Evolutionary conservation across 1,140 invertebrate genomes (phyloP), one percentile per base, ranked within the genome.

Genomic region (Heliothis subflexa): DNA sequence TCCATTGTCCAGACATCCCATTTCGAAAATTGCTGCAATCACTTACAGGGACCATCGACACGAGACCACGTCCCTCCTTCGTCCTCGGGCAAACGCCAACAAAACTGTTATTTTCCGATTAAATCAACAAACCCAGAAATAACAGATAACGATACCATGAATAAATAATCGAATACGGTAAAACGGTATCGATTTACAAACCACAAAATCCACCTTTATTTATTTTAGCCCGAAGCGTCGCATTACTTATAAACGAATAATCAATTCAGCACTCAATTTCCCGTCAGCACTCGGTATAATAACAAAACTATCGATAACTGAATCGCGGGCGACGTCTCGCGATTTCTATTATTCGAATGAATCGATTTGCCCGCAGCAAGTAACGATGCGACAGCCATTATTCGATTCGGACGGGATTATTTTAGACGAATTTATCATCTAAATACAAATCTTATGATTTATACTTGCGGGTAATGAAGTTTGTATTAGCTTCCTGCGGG

Each of bases 321-420:
- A 80, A 84, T 86, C 81, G 80, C 57, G 78, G 75, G 75, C 70
- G 80, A 80, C 74, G 70, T 52, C 61, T 55, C 71, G 78, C 81
- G 81, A 88, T 88, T 88, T 85, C 87, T 88, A 90, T 89, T 89
- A 90, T 89, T 88, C 86, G 83, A 84, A 85, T 85, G 84, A 84
- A 89, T 87, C 82, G 85, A 86, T 87, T 88, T 80, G 86, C 86
- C 86, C 79, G 77, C 55, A 79, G 86, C 83, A 40, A 77, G 64
- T 82, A 79, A 79, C 82, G 80, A 84, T 84, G 82, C 78, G 78
- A 80, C 81, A 80, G 75, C 74, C 64, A 82, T 82, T 79, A 75
- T 75, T 80, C 79, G 73, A 52, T 61, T 75, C 59, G 59, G 73
- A 75, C 59, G 59, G 59, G 47, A 75, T 75, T 75, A 75, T 75